Evolutionary conservation across 2,888 invertebrate genomes (phyloP).

Genomic region (Agonopterix alstromeriana): DNA sequence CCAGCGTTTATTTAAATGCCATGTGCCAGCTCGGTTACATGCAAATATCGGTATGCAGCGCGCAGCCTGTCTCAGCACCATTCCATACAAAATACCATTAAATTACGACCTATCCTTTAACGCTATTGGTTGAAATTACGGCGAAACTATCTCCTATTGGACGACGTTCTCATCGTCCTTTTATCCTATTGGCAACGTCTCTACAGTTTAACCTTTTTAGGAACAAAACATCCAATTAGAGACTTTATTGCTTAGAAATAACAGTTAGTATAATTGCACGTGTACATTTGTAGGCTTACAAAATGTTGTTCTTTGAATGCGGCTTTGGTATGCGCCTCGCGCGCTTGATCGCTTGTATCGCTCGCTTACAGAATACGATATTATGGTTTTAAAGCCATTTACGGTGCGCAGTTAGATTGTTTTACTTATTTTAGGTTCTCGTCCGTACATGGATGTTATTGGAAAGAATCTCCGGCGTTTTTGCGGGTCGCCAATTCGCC

Average conservation of each 20-base stretch:
- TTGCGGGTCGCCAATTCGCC: background rate
- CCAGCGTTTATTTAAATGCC: conserved; percentile 12
- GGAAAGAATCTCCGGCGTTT: background rate
- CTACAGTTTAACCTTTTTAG: conserved; percentile 3
- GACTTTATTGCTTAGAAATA: conserved; percentile 26
- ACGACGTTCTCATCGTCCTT: conserved; percentile 20
- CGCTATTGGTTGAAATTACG: conserved; percentile 20
- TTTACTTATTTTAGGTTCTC: conserved; percentile 40
- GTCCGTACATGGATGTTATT: background rate
- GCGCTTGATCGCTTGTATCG: conserved; percentile 29
- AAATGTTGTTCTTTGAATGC: conserved; percentile 30
- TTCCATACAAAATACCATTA: conserved; percentile 17
- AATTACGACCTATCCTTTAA: conserved; percentile 21
- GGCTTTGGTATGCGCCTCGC: conserved; percentile 28
- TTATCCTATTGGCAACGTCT: conserved; percentile 29
- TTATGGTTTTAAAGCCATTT: conserved; percentile 35
- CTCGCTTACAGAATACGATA: conserved; percentile 44
- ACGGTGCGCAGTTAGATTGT: conserved; percentile 54
- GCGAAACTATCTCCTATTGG: conserved; percentile 26
- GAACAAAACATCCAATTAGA: conserved; percentile 7
- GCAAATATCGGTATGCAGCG: conserved; percentile 39
- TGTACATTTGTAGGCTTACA: conserved; percentile 25
- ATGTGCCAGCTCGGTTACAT: conserved; percentile 24
- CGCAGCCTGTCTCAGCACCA: conserved; percentile 34
- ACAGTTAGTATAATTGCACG: conserved; percentile 18